phyloP scores from a whole-genome alignment of 2,797 vertebrate genomes.

The Brotogeris chrysoptera region DNA sequence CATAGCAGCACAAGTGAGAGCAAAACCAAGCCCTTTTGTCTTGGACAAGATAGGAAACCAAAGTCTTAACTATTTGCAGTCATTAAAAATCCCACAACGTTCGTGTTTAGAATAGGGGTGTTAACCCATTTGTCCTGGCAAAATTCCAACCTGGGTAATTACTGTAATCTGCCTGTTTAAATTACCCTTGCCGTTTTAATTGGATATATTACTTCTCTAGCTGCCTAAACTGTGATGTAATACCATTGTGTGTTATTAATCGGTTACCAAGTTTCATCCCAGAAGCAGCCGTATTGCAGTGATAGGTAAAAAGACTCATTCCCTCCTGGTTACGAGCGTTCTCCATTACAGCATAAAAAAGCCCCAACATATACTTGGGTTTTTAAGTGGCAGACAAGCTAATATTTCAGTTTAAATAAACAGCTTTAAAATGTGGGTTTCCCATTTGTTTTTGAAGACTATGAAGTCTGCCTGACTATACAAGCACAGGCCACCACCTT shows the following conservation, averaged over 20 bases:
- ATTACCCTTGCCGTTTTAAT: slow-evolving; percentile 74
- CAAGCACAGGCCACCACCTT: neutral
- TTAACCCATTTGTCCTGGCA: slow-evolving; percentile 72
- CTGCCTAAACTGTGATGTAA: slow-evolving; percentile 66
- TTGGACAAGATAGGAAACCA: slow-evolving; percentile 25
- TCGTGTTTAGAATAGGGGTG: slow-evolving; percentile 42
- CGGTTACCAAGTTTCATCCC: slow-evolving; percentile 55
- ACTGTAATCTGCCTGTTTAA: slow-evolving; percentile 73
- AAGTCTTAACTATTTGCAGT: slow-evolving; percentile 38
- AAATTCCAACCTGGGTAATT: slow-evolving; percentile 69
- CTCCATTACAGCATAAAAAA: neutral
- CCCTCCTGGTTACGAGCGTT: neutral
- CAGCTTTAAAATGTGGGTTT: neutral
- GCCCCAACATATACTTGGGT: neutral
- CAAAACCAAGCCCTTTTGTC: neutral
- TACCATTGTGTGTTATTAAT: slow-evolving; percentile 69
- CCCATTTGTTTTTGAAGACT: neutral
- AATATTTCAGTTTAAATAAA: neutral
- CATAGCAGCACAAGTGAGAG: neutral
- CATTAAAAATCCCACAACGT: slow-evolving; percentile 56
- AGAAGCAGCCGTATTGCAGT: neutral
- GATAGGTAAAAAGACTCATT: slow-evolving; percentile 1
- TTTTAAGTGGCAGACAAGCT: neutral
- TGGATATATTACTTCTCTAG: slow-evolving; percentile 70
- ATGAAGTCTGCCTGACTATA: neutral